These are phyloP conservation scores for Acromyrmex charruanus DNA, from an alignment of 1,140 invertebrate species.

Conservation along the genomic window DNA sequence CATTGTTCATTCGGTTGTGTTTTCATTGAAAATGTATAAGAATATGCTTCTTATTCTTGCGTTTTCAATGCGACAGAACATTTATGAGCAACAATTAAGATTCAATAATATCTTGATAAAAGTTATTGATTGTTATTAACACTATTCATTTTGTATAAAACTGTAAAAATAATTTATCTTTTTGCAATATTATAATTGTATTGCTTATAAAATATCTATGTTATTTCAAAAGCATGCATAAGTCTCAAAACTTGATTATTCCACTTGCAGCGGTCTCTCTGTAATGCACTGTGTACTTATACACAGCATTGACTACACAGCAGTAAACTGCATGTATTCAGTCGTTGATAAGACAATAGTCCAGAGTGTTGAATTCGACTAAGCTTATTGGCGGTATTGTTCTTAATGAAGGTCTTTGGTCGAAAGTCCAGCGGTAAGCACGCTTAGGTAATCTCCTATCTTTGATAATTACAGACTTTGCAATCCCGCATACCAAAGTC, in stretches of 20 bases:
- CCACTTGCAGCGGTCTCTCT: slow-evolving; percentile 13
- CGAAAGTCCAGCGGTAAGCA: slow-evolving; percentile 58
- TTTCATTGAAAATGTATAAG: background rate
- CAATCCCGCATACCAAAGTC: background rate
- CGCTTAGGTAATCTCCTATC: slow-evolving; percentile 38
- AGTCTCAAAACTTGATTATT: slow-evolving; percentile 25
- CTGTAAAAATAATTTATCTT: background rate
- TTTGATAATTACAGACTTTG: slow-evolving; percentile 38
- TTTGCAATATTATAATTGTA: background rate
- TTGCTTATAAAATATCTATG: background rate
- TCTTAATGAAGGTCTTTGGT: slow-evolving; percentile 61
- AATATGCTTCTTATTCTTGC: background rate
- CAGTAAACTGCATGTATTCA: slow-evolving; percentile 54
- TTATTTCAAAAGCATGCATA: slow-evolving; percentile 8
- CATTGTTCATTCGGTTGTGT: background rate
- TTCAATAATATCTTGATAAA: background rate
- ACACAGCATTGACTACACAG: slow-evolving; percentile 47
- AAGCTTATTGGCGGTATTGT: slow-evolving; percentile 59
- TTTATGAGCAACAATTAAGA: too few species aligned
- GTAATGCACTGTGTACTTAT: slow-evolving; percentile 17
- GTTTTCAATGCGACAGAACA: background rate
- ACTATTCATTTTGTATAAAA: background rate
- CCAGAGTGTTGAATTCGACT: slow-evolving; percentile 51
- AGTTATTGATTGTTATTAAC: background rate
- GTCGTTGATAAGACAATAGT: slow-evolving; percentile 60